A percentile compares a stretch with the other conserved stretches of the same genome.
These are phyloP conservation scores for Rotaria macrura DNA, from an alignment of 2,888 invertebrate genomes.

Conservation along the genomic window DNA sequence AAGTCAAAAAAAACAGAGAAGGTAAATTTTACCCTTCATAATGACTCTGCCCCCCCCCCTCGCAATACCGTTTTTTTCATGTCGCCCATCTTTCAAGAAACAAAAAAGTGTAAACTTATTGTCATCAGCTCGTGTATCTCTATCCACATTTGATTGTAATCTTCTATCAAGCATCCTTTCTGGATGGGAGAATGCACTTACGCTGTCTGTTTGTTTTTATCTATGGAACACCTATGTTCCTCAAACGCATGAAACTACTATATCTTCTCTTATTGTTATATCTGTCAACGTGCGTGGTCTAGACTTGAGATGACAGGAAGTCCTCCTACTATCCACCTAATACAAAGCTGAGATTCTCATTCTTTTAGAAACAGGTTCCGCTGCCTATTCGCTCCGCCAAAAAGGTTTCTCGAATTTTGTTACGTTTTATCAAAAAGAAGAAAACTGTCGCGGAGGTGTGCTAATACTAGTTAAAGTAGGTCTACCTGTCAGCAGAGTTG, in stretches of 20 bases:
- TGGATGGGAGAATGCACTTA: not conserved
- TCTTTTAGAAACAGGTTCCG: not conserved
- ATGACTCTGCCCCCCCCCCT: too few relatives aligned
- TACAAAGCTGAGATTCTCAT: not conserved
- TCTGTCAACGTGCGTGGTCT: not conserved
- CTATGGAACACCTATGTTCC: not conserved
- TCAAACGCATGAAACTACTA: rapidly evolving
- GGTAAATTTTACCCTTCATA: too few relatives aligned
- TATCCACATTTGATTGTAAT: too few relatives aligned
- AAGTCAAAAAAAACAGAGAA: too few relatives aligned
- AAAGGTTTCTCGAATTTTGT: not conserved
- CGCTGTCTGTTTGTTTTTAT: not conserved
- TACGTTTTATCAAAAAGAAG: not conserved
- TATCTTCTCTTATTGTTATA: not conserved
- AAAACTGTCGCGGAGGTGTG: not conserved
- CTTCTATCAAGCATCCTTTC: too few relatives aligned
- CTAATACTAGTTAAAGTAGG: not conserved
- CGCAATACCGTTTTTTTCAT: too few relatives aligned
- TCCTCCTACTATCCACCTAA: not conserved
- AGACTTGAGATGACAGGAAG: not conserved
- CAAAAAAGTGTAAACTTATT: too few relatives aligned
- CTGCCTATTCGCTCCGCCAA: not conserved
- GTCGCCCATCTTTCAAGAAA: too few relatives aligned
- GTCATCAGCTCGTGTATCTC: too few relatives aligned
- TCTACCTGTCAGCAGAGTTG: not conserved